Evolutionary conservation across 2,797 vertebrate genomes (phyloP).

Genomic region (Carduelis carduelis): DNA sequence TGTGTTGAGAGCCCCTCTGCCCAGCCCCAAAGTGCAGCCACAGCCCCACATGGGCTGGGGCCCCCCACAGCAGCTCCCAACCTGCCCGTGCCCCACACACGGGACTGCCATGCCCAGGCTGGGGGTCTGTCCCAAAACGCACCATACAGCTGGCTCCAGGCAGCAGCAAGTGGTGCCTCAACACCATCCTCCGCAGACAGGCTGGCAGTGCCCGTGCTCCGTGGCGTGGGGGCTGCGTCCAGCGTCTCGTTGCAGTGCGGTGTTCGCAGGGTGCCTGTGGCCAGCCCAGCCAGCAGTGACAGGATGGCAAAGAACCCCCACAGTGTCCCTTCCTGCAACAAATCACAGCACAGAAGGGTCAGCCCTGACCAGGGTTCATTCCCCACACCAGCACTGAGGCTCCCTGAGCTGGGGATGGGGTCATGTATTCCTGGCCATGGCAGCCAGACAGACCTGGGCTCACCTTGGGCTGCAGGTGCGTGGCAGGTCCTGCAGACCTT

Average conservation of each 20-base stretch:
- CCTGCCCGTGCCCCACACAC: fast-evolving
- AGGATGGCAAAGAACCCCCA: conserved; percentile 62
- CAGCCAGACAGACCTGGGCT: not conserved
- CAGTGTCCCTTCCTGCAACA: conserved; percentile 35
- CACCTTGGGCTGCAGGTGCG: conserved; percentile 22
- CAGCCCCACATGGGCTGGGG: fast-evolving
- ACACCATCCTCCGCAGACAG: not conserved
- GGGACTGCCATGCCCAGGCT: fast-evolving
- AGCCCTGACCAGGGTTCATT: fast-evolving
- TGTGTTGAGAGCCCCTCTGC: not conserved
- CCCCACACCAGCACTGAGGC: not conserved
- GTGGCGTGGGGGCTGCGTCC: fast-evolving
- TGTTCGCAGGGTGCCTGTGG: not conserved
- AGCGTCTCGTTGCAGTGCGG: conserved; percentile 36
- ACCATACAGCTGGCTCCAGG: conserved; percentile 42
- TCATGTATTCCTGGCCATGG: fast-evolving
- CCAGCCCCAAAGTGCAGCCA: not conserved
- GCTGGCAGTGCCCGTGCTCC: not conserved
- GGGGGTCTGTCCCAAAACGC: not conserved
- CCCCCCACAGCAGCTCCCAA: not conserved
- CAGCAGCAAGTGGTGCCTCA: not conserved
- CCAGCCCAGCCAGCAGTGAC: conserved; percentile 59
- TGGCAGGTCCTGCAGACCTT: conserved; percentile 32
- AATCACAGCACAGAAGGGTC: not conserved
- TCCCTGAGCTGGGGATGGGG: not conserved